These are phyloP conservation scores for Lepidocyrtoides sp. DNA, from an alignment of 2,888 invertebrate genomes.

Conservation along the genomic window DNA sequence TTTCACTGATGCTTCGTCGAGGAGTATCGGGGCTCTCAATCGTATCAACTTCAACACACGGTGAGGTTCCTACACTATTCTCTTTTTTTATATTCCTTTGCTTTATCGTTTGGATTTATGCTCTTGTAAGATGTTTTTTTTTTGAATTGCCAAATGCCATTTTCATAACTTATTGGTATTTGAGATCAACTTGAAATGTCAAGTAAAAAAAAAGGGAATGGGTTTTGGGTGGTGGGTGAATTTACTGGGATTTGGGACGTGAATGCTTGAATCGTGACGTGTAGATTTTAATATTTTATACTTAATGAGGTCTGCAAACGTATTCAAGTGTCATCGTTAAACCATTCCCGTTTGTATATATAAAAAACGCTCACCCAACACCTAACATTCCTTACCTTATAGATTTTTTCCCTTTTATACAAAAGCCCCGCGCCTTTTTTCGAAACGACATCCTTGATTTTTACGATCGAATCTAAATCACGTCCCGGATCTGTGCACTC, in stretches of 20 bases:
- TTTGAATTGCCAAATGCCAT: slow-evolving; percentile 60
- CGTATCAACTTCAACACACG: slow-evolving; percentile 99
- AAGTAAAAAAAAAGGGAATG: too few relatives aligned
- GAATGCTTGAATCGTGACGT: too few relatives aligned
- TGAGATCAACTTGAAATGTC: not conserved
- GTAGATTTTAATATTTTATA: too few relatives aligned
- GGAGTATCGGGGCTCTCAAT: slow-evolving; percentile 97
- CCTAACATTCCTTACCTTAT: not conserved
- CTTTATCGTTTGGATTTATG: not conserved
- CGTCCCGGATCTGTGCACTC: not conserved
- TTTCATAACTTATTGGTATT: slow-evolving; percentile 28
- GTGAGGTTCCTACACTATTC: slow-evolving; percentile 69
- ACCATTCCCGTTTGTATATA: too few relatives aligned
- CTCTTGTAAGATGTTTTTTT: not conserved
- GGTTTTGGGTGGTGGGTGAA: not conserved
- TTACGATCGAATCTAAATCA: not conserved
- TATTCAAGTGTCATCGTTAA: too few relatives aligned
- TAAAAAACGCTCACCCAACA: too few relatives aligned
- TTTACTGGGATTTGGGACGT: too few relatives aligned
- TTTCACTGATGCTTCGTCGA: slow-evolving; percentile 99
- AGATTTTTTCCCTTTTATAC: too few relatives aligned
- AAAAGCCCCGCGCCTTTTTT: too few relatives aligned
- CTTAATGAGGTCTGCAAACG: too few relatives aligned
- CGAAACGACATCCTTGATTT: slow-evolving; percentile 24
- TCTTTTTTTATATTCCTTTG: not conserved